Evolutionary conservation across 2,797 vertebrate genomes (phyloP).

Genomic region (Gambusia yucatana): DNA sequence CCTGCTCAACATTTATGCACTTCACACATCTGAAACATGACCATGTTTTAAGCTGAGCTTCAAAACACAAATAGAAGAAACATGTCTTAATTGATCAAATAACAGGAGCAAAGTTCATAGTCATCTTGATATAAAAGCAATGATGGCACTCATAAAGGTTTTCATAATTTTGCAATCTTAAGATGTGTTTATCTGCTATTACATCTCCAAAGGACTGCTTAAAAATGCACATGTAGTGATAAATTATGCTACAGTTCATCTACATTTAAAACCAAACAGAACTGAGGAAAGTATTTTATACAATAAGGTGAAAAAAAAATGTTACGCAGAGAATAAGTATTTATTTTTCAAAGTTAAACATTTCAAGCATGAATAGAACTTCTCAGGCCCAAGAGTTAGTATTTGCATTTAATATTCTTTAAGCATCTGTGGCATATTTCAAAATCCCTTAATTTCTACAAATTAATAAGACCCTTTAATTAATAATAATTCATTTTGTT

Average conservation of each 20-base stretch:
- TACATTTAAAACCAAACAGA: neutral
- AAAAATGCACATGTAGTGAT: neutral
- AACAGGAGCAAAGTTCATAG: neutral
- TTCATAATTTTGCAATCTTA: neutral
- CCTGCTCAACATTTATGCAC: neutral
- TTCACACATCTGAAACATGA: neutral
- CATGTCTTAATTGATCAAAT: neutral
- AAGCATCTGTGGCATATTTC: neutral
- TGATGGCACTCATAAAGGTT: neutral
- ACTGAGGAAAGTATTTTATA: neutral
- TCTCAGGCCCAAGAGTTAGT: neutral
- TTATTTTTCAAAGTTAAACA: neutral
- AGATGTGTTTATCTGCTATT: neutral
- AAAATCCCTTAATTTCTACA: neutral
- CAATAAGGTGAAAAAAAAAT: neutral
- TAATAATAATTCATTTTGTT: constrained; percentile 12
- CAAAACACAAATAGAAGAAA: neutral
- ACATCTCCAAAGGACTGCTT: neutral
- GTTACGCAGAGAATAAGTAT: neutral
- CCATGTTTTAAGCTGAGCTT: neutral
- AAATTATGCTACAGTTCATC: neutral
- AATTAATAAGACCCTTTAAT: constrained; percentile 6
- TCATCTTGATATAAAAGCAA: neutral
- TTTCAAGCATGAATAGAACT: neutral
- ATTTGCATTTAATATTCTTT: neutral